Base-by-base conservation (phyloP, 2,113 vertebrate species). In the Apeltes quadracus region DNA sequence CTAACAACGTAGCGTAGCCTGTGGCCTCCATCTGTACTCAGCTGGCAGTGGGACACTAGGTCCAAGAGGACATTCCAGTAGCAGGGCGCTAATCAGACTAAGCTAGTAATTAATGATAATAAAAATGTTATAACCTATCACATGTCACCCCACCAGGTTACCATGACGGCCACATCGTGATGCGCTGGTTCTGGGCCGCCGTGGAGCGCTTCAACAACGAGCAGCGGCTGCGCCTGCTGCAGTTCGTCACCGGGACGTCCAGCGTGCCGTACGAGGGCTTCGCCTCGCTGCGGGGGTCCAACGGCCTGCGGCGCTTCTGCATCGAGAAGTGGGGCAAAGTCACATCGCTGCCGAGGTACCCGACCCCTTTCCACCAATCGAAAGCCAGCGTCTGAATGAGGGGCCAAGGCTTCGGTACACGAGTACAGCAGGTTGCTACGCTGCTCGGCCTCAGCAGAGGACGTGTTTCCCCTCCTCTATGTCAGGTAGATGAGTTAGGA, bases 311-410 rank as follows among this genome's bases (percentile, higher is more conserved):
- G 1, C 95, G 95, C 39, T 99, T 99, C 94, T 99, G 98, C 89
- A 99, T 99, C 75, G 97, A 99, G 90, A 99, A 99, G 78, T 99
- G 97, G 98, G 98, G 98, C 36, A 98, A 98, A 89, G 95, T 98
- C 81, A 98, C 96, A 0, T 97, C 98, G 23, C 94, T 99, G 50
- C 98, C 98, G 83, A 97, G 97, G 98, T 98, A 95, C 4, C 61
- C 14, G 0, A 22, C 1, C 18, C 16, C 5, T 27, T 57, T 9
- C 20, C 22, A 15, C 39, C 22, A 5, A 15, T 7, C 25, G 34
- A 39, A 38, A 15, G 16, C 32, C 32, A 6, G 3, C 32, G 7
- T 34, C 32, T 34, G 32, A 34, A 7, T 1, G 32, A 34, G 32
- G 32, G 32, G 32, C 32, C 32, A 1, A 7, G 32, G 32, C n/a